These are phyloP conservation scores for Conops quadrifasciatus DNA, from an alignment of 2,888 invertebrate genomes.

Conservation along the genomic window DNA sequence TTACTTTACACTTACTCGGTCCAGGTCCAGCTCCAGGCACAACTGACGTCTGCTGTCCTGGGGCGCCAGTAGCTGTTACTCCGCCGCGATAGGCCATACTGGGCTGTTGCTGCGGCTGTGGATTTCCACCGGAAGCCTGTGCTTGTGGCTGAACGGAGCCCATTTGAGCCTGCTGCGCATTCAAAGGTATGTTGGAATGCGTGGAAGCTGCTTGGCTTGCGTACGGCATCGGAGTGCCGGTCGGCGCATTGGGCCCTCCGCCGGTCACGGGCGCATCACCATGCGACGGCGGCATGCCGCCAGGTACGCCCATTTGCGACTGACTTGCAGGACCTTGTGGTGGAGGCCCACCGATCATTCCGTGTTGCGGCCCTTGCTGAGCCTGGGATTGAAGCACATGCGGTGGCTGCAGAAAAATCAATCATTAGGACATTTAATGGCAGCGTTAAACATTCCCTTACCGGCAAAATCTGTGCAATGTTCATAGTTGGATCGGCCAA, in stretches of 20 bases:
- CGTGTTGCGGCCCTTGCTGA: conserved; percentile 49
- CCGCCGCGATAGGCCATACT: conserved; percentile 52
- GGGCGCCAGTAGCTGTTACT: conserved; percentile 46
- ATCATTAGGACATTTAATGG: no score
- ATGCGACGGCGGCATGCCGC: conserved; percentile 55
- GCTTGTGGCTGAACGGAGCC: conserved; percentile 48
- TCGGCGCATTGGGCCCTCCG: conserved; percentile 46
- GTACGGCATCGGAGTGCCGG: conserved; percentile 58
- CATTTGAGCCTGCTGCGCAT: conserved; percentile 58
- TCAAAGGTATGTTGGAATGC: conserved; percentile 58
- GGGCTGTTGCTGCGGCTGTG: conserved; percentile 47
- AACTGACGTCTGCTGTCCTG: conserved; percentile 48
- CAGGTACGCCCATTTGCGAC: conserved; percentile 69
- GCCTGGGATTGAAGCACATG: conserved; percentile 67
- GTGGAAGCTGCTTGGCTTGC: conserved; percentile 53
- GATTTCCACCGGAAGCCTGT: conserved; percentile 42
- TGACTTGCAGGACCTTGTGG: conserved; percentile 62
- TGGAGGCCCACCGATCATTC: conserved; percentile 41
- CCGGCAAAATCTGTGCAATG: conserved; percentile 87
- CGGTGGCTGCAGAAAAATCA: conserved; percentile 66
- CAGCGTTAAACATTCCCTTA: conserved; percentile 66
- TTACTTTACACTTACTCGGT: conserved; percentile 54
- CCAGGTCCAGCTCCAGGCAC: conserved; percentile 37
- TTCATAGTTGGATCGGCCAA: conserved; percentile 97
- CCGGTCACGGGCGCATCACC: conserved; percentile 43